phyloP scores from a whole-genome alignment of 1,140 invertebrate species.

The Nasonia giraulti region DNA sequence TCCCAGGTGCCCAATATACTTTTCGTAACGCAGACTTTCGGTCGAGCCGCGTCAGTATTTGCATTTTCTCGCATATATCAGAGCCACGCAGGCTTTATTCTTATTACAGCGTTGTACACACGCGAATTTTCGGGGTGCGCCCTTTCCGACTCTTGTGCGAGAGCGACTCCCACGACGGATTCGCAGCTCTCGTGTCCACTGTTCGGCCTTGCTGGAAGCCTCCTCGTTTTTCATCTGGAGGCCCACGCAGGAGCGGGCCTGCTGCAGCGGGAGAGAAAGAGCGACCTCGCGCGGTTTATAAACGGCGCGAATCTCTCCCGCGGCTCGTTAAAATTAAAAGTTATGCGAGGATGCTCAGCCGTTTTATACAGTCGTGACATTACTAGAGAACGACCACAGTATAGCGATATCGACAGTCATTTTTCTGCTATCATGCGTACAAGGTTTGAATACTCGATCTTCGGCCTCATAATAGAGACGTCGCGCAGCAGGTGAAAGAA shows the following conservation, averaged over 20 bases:
- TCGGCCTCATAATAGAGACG: conserved; percentile 53
- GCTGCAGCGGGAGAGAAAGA: neutral
- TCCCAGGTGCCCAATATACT: neutral
- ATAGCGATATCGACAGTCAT: neutral
- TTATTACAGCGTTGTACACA: no score
- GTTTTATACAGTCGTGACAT: conserved; percentile 7
- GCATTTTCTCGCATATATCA: no score
- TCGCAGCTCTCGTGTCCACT: conserved; percentile 51
- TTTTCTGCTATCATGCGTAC: neutral
- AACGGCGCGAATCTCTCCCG: neutral
- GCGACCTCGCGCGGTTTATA: neutral
- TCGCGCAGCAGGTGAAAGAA: neutral
- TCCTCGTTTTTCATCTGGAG: conserved; percentile 57
- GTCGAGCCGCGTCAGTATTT: no score
- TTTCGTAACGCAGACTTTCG: no score
- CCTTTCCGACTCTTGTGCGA: conserved; percentile 25
- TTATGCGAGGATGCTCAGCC: conserved; percentile 36
- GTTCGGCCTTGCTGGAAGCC: conserved; percentile 51
- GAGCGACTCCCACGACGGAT: conserved; percentile 46
- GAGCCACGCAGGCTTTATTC: no score
- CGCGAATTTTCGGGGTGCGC: conserved; percentile 30
- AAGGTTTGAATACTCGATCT: conserved; percentile 45
- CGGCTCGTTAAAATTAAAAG: conserved; percentile 43
- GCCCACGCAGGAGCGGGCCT: conserved; percentile 32
- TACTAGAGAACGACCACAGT: neutral